Evolutionary conservation across 2,113 vertebrate species (phyloP), one percentile per base, ranked within the genome.

Genomic region (Oncorhynchus tshawytscha): DNA sequence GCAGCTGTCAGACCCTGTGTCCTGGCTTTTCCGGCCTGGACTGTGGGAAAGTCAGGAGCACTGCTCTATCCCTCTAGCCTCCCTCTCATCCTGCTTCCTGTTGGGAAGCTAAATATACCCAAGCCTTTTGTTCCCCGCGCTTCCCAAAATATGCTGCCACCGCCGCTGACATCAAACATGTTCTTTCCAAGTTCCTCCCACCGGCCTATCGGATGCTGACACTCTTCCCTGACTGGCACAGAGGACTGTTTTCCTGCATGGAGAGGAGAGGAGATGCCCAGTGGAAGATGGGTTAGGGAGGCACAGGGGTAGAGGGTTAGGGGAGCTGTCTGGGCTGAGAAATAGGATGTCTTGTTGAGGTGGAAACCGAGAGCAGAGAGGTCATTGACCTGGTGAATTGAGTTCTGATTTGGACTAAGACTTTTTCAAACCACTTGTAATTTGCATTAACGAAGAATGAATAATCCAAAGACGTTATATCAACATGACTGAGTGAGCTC

Each of bases 11-110:
- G 77, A 83, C 86, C 88, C 81, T 67, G 75, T 72, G 83, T 93
- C 90, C 78, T 82, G 85, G 81, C 71, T 76, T 72, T 82, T 93
- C 90, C 78, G 85, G 85, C 82, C 71, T 74, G 75, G 90, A 92
- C 90, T 92, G 92, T 94, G 92, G 92, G 92, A 94, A 94, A 91
- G 89, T 90, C 79, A 45, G 39, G 39, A 45, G 39, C 39, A 45
- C 9, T 45, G 39, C 39, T 45, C 39, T 9, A 45, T 45, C 39
- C 8, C 39, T 45, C 9, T 9, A 72, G 78, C 80, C 82, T 79
- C 77, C 73, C 51, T 78, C 76, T 72, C 25, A 39, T 68, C 71
- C 78, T 67, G 76, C 82, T 85, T 88, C 87, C 85, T 85, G 83
- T 62, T 72, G 16, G 77, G 48, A 22, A 34, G 1, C 87, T 88